Conservation (phyloP, 92 coral and sea anemone genomes). For the Micromussa lordhowensis region DNA sequence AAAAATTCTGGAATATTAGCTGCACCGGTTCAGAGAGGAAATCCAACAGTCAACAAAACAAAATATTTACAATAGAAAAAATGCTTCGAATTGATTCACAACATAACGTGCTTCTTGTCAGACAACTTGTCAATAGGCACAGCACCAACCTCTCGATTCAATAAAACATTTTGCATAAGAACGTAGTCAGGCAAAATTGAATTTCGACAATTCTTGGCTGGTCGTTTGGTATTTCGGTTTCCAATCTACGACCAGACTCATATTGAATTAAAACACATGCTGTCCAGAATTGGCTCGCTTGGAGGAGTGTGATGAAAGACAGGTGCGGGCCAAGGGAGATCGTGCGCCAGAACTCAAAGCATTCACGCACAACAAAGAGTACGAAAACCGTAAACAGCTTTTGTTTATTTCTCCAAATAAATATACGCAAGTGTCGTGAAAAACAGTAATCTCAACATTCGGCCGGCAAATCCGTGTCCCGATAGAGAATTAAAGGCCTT, state of each 20-base stretch:
- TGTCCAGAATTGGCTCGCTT: not conserved
- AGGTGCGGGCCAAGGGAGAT: not conserved
- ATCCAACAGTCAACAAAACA: not conserved
- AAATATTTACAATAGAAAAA: not conserved
- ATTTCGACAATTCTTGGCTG: slow-evolving; percentile 14
- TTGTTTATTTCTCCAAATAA: not conserved
- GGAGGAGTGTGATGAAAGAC: not conserved
- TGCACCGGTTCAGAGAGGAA: not conserved
- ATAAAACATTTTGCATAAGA: not conserved
- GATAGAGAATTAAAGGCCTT: not conserved
- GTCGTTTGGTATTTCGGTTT: not conserved
- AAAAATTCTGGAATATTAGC: not conserved
- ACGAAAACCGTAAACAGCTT: not conserved
- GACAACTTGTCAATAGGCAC: not conserved
- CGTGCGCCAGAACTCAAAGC: not conserved
- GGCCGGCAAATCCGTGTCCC: not conserved
- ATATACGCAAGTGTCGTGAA: not conserved
- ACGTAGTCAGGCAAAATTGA: not conserved
- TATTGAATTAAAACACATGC: not conserved
- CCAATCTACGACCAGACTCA: not conserved
- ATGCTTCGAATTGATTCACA: not conserved
- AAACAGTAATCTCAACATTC: not conserved
- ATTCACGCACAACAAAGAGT: no score
- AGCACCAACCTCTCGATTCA: not conserved
- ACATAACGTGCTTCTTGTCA: not conserved